Base-by-base conservation (phyloP, 2,888 invertebrate species). In the Serrognathus titanus region DNA sequence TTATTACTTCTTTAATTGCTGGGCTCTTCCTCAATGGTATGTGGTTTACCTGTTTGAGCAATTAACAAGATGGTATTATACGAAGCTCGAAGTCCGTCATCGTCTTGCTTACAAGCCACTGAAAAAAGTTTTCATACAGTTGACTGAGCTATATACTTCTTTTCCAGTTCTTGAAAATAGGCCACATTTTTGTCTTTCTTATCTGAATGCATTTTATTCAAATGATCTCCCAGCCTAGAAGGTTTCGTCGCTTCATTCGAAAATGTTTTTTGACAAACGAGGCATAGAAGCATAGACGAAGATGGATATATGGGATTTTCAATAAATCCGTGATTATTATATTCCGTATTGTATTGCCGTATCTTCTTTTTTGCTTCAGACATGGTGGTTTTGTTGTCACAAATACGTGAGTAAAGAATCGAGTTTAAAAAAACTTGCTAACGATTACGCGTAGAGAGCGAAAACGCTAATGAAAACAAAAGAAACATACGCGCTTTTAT, bases 1-100 rank as follows among this genome's bases (percentile, higher is more conserved):
- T 59, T 54, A 62, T 56, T 56, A 60, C 53, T 63, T 69, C 64
- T 65, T 65, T 62, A 66, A 70, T 56, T 51, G 68, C 66, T 49
- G 66, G 66, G 61, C 68, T 75, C 35, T 55, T 68, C 61, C 58
- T 65, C 68, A 49, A 66, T 68, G 51, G 64, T 63, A 50, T 66
- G 64, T 46, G 62, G 62, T 62, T 67, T 67, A 62, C 61, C 66
- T 11, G 62, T 64, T 65, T 62, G 60, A 46, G 64, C 58, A 58
- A 61, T 63, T 49, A 63, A 41, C 60, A 56, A 31, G 11, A 59
- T 62, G 55, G 62, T 65, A 64, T 64, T 66, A 53, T 64, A 63
- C 60, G 48, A 54, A 24, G 51, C 40, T n/a, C 38, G 41, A 11
- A 51, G 38, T 13, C 51, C 51, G 20, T 51, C 51, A 55, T 62